Evolutionary conservation across 2,888 invertebrate species (phyloP).

Genomic region (Gnatocerus cornutus): DNA sequence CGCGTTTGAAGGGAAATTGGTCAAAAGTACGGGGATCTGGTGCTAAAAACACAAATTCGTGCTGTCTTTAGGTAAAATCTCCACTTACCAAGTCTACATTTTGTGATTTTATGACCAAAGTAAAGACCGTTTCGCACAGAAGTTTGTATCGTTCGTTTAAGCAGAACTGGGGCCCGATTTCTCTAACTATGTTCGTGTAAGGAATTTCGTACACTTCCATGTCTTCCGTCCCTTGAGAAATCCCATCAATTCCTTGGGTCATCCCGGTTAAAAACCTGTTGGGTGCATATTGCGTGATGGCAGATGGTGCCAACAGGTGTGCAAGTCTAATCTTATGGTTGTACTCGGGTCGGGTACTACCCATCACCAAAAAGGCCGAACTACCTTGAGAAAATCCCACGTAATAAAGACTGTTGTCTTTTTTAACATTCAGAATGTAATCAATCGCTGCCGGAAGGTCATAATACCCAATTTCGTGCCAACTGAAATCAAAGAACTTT

Average conservation of each 20-base stretch:
- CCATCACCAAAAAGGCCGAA: conserved; percentile 80
- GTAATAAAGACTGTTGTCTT: conserved; percentile 78
- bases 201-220: conserved; percentile 2
- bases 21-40: background rate
- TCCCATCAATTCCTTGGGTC: background rate
- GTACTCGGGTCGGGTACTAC: conserved; percentile 77
- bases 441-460: conserved; percentile 92
- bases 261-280: background rate
- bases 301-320: conserved; percentile 78
- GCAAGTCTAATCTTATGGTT: conserved; percentile 79
- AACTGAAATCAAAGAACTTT: conserved; percentile 75
- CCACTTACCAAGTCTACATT: no score
- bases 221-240: background rate
- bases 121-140: no score
- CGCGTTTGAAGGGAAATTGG: conserved; percentile 30
- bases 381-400: conserved; percentile 89
- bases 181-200: background rate
- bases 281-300: background rate
- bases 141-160: background rate
- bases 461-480: conserved; percentile 86
- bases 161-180: background rate
- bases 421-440: conserved; percentile 76
- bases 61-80: no score
- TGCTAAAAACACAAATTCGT: no score
- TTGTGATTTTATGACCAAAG: no score